Percentiles rank a stretch among this genome's conserved stretches.
Evolutionary conservation across 64 coral and sea anemone genomes (phyloP).

Genomic region (Pocillopora damicornis): DNA sequence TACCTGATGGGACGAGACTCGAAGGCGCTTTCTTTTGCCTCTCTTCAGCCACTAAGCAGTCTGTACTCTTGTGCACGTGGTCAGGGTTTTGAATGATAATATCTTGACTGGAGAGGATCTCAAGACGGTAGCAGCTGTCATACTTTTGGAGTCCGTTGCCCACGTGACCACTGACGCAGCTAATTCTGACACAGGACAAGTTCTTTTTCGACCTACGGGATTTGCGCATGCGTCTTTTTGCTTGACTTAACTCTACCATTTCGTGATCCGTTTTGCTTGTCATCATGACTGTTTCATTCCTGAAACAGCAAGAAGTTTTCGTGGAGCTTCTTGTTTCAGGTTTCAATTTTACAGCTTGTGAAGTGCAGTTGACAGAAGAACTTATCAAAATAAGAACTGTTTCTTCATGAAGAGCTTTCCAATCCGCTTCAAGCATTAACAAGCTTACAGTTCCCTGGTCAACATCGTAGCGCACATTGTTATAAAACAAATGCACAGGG

Average conservation of each 20-base stretch:
- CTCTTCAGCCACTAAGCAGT: neutral
- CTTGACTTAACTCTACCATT: neutral
- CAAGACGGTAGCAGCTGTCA: slow-evolving; percentile 22
- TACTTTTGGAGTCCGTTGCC: slow-evolving; percentile 26
- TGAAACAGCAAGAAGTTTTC: neutral
- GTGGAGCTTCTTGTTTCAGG: neutral
- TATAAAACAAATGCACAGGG: slow-evolving; percentile 35
- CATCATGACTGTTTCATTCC: neutral
- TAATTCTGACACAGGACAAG: slow-evolving; percentile 10
- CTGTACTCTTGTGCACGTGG: slow-evolving; percentile 4
- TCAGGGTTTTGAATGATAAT: neutral
- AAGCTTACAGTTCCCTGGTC: slow-evolving; percentile 4
- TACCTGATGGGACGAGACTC: neutral
- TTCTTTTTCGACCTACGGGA: neutral
- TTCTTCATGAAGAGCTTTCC: slow-evolving; percentile 16
- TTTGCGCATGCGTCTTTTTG: neutral
- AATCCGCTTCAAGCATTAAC: slow-evolving; percentile 19
- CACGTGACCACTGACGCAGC: neutral
- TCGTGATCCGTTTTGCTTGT: neutral
- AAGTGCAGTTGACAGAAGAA: slow-evolving; percentile 6
- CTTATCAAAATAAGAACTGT: slow-evolving; percentile 10
- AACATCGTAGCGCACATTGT: slow-evolving; percentile 23
- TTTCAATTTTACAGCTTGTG: neutral
- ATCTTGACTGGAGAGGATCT: neutral
- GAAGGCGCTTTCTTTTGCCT: neutral